Base-by-base conservation (phyloP, 30 jellyfish, hydroid and myxozoan species). In the Hydractinia symbiolongicarpus region DNA sequence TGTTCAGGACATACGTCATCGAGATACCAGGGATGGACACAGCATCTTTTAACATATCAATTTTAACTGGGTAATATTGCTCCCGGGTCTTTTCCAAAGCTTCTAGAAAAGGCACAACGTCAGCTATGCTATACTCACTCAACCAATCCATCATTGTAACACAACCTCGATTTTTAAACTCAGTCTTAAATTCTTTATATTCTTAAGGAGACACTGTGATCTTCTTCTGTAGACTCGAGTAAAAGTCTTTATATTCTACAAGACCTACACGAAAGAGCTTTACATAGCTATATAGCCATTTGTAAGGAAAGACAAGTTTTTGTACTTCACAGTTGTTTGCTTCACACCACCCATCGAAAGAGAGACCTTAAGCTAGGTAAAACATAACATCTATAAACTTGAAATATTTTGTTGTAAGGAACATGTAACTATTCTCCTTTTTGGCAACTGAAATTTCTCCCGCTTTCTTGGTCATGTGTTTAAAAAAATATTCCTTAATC, bases 101-200 rank as follows among this genome's bases (percentile, higher is more conserved):
- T 55, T 77, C 85, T 50, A 77, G 84, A 55, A 77, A 77, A 20
- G 85, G 83, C n/a, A 77, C 75, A 77, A 77, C 85, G 51, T 77
- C 83, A 8, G 83, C 85, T 13, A 77, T 8, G 51, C 56, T 77
- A 77, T 77, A 77, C 56, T 77, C 85, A 8, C 52, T 53, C 21
- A 50, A 55, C 83, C 21, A 53, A 9, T 77, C 85, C 83, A 53
- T 53, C 85, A 77, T 77, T 7, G 85, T 77, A 10, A 77, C 85
- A 9, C 14, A 67, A 67, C 77, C 77, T 19, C 77, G 14, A 13
- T 67, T 67, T 67, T 67, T 19, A 67, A 9, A 67, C 19, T 67
- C 77, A 67, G 49, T 67, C 49, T 73, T 73, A 50, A 73, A 73
- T 13, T 73, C 76, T 73, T 73, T 19, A 73, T 73, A 73, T 73